phyloP scores from a whole-genome alignment of 2,888 invertebrate species.

The Maniola hyperantus region DNA sequence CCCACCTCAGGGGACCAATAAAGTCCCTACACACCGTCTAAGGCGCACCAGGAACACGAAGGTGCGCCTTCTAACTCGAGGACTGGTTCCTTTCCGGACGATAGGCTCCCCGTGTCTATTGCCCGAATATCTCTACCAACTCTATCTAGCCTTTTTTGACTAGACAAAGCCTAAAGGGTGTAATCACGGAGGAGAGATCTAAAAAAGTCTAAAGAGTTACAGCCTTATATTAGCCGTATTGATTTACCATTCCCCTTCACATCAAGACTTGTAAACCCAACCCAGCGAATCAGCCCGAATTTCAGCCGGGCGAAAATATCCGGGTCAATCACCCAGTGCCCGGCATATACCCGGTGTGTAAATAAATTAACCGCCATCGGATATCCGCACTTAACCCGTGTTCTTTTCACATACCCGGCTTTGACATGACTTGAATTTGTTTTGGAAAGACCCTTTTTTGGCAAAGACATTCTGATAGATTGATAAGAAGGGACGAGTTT shows the following conservation, averaged over 20 bases:
- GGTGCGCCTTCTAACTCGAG: too few relatives aligned
- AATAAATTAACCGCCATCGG: slow-evolving; percentile 75
- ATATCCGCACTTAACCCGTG: slow-evolving; percentile 59
- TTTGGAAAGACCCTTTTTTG: slow-evolving; percentile 22
- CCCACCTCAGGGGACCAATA: too few relatives aligned
- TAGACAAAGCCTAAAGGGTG: too few relatives aligned
- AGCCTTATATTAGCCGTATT: not conserved
- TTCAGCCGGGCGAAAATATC: slow-evolving; percentile 45
- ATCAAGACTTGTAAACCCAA: slow-evolving; percentile 23
- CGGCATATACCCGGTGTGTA: slow-evolving; percentile 51
- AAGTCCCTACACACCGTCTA: too few relatives aligned
- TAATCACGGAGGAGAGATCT: too few relatives aligned
- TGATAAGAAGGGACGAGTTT: slow-evolving; percentile 1
- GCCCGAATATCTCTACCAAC: too few relatives aligned
- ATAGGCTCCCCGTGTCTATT: too few relatives aligned
- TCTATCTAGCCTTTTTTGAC: too few relatives aligned
- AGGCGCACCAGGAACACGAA: too few relatives aligned
- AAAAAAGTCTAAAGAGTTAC: too few relatives aligned
- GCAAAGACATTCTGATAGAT: not conserved
- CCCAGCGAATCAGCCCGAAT: slow-evolving; percentile 19
- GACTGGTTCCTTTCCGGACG: too few relatives aligned
- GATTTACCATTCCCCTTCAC: slow-evolving; percentile 11
- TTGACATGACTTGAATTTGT: slow-evolving; percentile 35
- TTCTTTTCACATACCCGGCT: slow-evolving; percentile 33
- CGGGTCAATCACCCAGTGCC: slow-evolving; percentile 65